Evolutionary conservation across 1,140 invertebrate genomes (phyloP).

Genomic region (Aradophagus sp.): DNA sequence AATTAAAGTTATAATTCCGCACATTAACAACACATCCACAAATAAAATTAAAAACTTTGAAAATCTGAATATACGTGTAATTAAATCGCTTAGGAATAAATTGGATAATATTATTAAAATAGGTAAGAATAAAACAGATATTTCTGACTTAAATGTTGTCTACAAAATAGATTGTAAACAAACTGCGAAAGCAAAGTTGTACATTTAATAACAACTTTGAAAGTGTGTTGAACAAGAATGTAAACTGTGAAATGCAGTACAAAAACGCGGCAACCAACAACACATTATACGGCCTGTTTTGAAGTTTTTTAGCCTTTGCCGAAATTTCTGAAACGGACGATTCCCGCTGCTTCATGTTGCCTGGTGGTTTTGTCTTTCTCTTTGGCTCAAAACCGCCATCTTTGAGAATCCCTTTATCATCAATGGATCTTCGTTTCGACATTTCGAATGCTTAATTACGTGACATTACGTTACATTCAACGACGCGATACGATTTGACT

Average conservation of each 20-base stretch:
- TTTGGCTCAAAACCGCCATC: slow-evolving; percentile 17
- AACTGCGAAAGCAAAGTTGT: too few relatives aligned
- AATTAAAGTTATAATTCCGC: too few relatives aligned
- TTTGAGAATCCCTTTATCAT: slow-evolving; percentile 17
- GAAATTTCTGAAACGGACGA: slow-evolving; percentile 8
- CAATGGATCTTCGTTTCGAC: slow-evolving; percentile 17
- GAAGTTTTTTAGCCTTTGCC: slow-evolving; percentile 22
- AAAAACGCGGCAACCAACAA: slow-evolving; percentile 15
- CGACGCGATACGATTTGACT: slow-evolving; percentile 16
- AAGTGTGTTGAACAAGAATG: slow-evolving; percentile 12
- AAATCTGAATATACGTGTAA: too few relatives aligned
- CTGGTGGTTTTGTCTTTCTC: slow-evolving; percentile 23
- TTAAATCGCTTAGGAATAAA: too few relatives aligned
- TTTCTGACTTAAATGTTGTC: too few relatives aligned
- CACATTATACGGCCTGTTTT: slow-evolving; percentile 14
- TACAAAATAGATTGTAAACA: too few relatives aligned
- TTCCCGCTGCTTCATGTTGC: slow-evolving; percentile 17
- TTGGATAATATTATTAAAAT: too few relatives aligned
- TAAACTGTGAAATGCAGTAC: slow-evolving; percentile 25
- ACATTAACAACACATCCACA: too few relatives aligned
- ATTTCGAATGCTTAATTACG: slow-evolving; percentile 30
- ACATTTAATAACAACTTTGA: slow-evolving; percentile 20
- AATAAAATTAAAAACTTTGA: too few relatives aligned
- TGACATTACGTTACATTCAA: slow-evolving; percentile 19
- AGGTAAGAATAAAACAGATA: too few relatives aligned